Conservation (phyloP, 2,113 vertebrate genomes). For the Sapayoa aenigma region DNA sequence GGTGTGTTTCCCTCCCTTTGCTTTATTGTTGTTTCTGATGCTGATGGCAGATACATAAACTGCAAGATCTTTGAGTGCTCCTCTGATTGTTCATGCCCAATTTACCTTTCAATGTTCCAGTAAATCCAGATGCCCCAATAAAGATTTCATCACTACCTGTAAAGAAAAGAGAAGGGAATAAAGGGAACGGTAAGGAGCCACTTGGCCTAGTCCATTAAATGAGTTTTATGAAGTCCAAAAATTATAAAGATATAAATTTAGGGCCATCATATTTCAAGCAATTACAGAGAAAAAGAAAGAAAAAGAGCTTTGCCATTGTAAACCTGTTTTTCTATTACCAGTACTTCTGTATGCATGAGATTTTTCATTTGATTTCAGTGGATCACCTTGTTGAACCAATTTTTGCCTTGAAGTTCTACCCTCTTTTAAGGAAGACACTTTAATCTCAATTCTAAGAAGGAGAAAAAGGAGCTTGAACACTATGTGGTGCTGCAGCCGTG, state of each 20-base stretch:
- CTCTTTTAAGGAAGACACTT: not conserved
- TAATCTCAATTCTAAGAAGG: not conserved
- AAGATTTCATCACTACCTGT: not conserved
- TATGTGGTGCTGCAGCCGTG: not conserved
- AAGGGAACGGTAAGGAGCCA: not conserved
- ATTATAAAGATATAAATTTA: not conserved
- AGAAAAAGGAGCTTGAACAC: not conserved
- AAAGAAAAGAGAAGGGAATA: not conserved
- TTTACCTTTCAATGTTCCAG: not conserved
- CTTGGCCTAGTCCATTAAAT: not conserved
- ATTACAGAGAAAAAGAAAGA: not conserved
- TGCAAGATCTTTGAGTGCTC: not conserved
- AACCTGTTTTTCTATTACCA: not conserved
- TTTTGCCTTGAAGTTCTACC: not conserved
- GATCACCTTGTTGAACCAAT: not conserved
- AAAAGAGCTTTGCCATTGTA: not conserved
- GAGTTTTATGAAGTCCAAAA: not conserved
- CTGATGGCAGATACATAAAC: not conserved
- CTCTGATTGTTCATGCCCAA: not conserved
- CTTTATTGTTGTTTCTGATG: not conserved
- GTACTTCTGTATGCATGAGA: not conserved
- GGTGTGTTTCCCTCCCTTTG: not conserved
- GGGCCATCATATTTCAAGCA: not conserved
- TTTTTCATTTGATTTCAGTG: not conserved
- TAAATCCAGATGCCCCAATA: not conserved